Evolutionary conservation across 2,888 invertebrate genomes (phyloP).

Genomic region (Agonum fuliginosum): DNA sequence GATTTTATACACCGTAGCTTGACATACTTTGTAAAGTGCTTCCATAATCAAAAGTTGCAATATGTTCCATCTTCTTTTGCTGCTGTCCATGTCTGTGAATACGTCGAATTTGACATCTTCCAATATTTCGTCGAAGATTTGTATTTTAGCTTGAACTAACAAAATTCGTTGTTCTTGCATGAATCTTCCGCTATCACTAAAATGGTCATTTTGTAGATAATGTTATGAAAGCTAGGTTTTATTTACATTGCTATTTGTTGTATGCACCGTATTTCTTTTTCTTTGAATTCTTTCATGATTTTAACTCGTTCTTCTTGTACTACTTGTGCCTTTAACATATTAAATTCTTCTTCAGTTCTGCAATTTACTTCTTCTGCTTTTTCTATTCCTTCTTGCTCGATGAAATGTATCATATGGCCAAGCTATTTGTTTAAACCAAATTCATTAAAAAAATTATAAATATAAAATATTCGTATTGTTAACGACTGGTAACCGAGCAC

Average conservation of each 20-base stretch:
- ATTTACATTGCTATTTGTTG: neutral
- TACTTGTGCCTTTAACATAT: slow-evolving; percentile 51
- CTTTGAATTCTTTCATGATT: slow-evolving; percentile 45
- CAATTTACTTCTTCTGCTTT: slow-evolving; percentile 57
- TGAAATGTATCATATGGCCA: slow-evolving; percentile 48
- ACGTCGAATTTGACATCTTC: slow-evolving; percentile 2
- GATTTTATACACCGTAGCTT: no score
- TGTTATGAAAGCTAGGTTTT: neutral
- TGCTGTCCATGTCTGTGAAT: slow-evolving; percentile 7
- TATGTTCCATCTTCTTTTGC: slow-evolving; percentile 10
- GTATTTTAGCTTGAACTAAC: neutral
- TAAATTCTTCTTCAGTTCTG: slow-evolving; percentile 59
- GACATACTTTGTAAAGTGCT: slow-evolving; percentile 44
- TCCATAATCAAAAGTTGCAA: slow-evolving; percentile 27
- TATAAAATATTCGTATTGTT: neutral
- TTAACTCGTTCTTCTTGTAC: slow-evolving; percentile 22
- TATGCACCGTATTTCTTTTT: slow-evolving; percentile 11
- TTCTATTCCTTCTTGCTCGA: slow-evolving; percentile 62
- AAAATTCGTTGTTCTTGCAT: neutral
- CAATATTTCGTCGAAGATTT: neutral
- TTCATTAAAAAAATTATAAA: neutral
- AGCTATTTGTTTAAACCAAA: slow-evolving; percentile 25
- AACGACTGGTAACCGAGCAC: neutral
- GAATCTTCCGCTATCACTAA: neutral
- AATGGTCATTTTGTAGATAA: neutral